Conservation (phyloP, 2,113 vertebrate genomes). For the Bos indicus region DNA sequence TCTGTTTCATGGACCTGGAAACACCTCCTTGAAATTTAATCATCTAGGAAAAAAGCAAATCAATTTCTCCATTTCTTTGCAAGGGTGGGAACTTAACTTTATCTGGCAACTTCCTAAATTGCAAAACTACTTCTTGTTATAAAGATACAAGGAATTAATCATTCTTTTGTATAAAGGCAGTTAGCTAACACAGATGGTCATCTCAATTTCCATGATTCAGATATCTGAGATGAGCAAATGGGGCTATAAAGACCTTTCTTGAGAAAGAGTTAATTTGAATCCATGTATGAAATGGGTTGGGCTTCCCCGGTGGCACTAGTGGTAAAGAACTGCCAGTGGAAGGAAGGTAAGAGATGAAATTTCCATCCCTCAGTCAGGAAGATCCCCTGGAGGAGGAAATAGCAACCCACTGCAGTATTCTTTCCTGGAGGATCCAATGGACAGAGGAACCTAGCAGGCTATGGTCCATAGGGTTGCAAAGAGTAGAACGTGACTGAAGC, state of each 20-base stretch:
- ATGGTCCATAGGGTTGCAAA: fast-evolving
- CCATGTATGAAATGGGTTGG: background rate
- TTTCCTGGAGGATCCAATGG: background rate
- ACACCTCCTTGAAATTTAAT: background rate
- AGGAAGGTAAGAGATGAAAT: background rate
- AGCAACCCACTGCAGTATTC: background rate
- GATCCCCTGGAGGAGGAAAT: background rate
- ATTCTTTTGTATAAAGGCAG: background rate
- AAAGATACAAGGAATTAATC: background rate
- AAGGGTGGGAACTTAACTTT: background rate
- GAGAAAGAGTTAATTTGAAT: background rate
- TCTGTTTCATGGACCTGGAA: background rate
- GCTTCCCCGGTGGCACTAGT: background rate
- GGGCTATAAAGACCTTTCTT: background rate
- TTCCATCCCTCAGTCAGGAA: background rate
- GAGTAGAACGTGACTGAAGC: background rate
- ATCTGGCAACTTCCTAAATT: background rate
- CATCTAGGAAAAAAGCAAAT: background rate
- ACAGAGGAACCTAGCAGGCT: background rate
- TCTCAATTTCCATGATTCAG: background rate
- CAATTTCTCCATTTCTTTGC: background rate
- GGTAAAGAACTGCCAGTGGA: background rate
- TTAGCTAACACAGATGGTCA: background rate
- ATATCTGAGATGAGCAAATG: background rate
- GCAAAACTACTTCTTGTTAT: background rate